Percentiles rank a stretch among this genome's conserved stretches.
phyloP scores from a whole-genome alignment of 2,113 vertebrate genomes.

The Psittacus erithacus region DNA sequence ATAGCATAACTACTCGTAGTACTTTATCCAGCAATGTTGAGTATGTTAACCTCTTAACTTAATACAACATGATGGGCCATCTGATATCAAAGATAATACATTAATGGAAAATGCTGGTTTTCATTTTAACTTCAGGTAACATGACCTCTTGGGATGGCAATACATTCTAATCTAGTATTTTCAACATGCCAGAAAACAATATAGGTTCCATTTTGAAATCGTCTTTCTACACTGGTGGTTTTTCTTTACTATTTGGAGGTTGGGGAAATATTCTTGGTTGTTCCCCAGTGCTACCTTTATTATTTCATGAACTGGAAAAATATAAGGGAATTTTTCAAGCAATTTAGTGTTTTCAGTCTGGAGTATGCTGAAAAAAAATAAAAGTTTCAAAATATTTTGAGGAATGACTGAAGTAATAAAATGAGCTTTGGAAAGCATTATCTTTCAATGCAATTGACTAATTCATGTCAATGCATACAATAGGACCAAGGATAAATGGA shows the following conservation, averaged over 20 bases:
- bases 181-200: neutral
- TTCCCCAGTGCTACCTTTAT: neutral
- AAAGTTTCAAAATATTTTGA: neutral
- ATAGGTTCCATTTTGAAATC: neutral
- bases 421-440: neutral
- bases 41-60: neutral
- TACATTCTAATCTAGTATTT: neutral
- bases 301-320: neutral
- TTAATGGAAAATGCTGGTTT: neutral
- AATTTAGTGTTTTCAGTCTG: neutral
- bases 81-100: neutral
- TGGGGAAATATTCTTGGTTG: neutral
- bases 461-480: neutral
- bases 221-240: neutral
- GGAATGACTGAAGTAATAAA: neutral
- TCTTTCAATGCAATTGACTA: constrained; percentile 12
- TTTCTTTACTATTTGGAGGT: neutral
- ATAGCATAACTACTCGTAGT: rapidly evolving
- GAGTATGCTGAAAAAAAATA: neutral
- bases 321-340: neutral
- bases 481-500: constrained; percentile 5
- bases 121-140: neutral
- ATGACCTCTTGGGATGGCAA: neutral
- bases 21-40: neutral
- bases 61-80: neutral